phyloP scores from a whole-genome alignment of 2,113 vertebrate species.

The Dicerorhinus sumatrensis region DNA sequence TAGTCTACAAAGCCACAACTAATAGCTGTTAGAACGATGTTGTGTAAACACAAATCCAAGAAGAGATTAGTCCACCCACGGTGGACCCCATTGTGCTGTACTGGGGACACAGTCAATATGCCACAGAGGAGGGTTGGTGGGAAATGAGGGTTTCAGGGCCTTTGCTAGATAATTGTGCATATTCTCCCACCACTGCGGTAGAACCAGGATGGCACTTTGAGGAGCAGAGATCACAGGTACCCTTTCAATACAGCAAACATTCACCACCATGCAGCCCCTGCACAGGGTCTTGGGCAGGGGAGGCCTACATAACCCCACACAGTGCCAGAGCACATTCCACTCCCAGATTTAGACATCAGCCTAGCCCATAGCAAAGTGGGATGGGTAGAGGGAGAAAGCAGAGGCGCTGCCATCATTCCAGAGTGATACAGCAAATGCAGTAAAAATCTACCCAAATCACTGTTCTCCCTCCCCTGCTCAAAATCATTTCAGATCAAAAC shows the following conservation, averaged over 20 bases:
- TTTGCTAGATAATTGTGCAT: background rate
- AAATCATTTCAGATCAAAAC: background rate
- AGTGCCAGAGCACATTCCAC: accelerated
- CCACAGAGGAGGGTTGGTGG: background rate
- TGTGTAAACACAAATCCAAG: background rate
- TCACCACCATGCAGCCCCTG: background rate
- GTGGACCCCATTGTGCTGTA: background rate
- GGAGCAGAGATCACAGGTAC: background rate
- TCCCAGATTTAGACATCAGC: background rate
- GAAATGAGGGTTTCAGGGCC: background rate
- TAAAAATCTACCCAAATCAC: background rate
- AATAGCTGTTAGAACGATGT: background rate
- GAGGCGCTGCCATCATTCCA: background rate
- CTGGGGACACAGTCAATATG: too few relatives aligned
- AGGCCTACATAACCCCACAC: too few relatives aligned
- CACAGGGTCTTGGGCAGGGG: background rate
- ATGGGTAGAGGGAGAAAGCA: background rate
- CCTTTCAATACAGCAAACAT: background rate
- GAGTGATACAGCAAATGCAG: background rate
- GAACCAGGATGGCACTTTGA: background rate
- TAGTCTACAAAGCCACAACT: background rate
- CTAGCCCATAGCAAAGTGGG: background rate
- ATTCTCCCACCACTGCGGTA: background rate
- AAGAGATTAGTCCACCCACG: background rate
- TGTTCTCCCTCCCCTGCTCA: background rate